Conservation (phyloP, 2,113 vertebrate genomes). For the Strix uralensis region DNA sequence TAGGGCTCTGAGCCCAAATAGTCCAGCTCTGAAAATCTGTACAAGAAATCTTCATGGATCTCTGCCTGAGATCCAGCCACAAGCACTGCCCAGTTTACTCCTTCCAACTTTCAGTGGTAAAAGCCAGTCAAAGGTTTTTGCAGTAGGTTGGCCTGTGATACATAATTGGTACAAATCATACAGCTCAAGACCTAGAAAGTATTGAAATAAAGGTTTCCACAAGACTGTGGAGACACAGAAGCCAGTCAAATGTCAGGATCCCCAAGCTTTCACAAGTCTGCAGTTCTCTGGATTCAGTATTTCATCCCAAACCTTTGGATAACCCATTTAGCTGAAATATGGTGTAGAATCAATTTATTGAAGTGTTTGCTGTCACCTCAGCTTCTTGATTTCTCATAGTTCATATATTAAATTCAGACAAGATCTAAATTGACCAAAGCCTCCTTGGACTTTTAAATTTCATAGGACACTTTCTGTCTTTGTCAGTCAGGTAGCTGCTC, state of each 20-base stretch:
- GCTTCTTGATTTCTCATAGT: neutral
- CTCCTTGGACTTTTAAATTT: neutral
- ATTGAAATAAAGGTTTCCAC: neutral
- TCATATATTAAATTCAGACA: neutral
- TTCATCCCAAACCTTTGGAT: neutral
- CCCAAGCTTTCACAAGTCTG: neutral
- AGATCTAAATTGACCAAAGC: neutral
- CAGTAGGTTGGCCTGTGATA: neutral
- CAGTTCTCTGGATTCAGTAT: neutral
- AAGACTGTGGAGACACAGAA: neutral
- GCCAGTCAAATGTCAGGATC: neutral
- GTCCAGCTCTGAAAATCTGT: neutral
- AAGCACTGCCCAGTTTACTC: neutral
- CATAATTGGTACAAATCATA: neutral
- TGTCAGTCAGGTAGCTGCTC: neutral
- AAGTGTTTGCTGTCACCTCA: neutral
- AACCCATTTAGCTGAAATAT: neutral
- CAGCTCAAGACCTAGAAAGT: neutral
- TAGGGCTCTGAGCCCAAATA: neutral
- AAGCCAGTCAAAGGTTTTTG: neutral
- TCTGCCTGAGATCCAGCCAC: neutral
- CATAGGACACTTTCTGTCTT: neutral
- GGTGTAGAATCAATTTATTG: neutral
- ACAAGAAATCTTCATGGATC: neutral
- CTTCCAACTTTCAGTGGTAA: neutral